These are phyloP conservation scores for Dusona sp. DNA, from an alignment of 2,888 invertebrate genomes.

Conservation along the genomic window DNA sequence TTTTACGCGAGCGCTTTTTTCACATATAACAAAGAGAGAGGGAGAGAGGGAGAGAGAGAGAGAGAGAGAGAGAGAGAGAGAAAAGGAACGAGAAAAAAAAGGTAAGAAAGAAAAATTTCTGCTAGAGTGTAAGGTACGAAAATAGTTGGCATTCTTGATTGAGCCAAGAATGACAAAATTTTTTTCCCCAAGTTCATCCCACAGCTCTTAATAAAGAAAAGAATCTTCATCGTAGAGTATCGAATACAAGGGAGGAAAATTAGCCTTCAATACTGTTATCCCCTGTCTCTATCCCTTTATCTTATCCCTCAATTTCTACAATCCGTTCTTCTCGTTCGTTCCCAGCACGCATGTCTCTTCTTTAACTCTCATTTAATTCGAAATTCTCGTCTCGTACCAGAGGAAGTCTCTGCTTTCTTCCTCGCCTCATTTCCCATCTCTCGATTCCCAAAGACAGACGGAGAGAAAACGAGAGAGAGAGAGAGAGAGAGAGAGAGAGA, in stretches of 20 bases:
- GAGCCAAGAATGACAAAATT: slow-evolving; percentile 15
- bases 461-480: background rate
- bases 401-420: slow-evolving; percentile 32
- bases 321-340: slow-evolving; percentile 17
- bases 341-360: slow-evolving; percentile 20
- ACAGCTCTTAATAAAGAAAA: slow-evolving; percentile 3
- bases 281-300: slow-evolving; percentile 27
- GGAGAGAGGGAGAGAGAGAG: slow-evolving; percentile 18
- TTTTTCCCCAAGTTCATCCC: background rate
- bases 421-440: slow-evolving; percentile 42
- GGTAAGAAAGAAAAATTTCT: slow-evolving; percentile 54
- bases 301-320: slow-evolving; percentile 20
- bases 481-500: background rate
- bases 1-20: slow-evolving; percentile 69
- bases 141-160: slow-evolving; percentile 25
- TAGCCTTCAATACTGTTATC: slow-evolving; percentile 23
- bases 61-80: slow-evolving; percentile 32
- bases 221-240: background rate
- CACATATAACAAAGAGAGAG: background rate
- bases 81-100: slow-evolving; percentile 45
- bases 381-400: slow-evolving; percentile 65
- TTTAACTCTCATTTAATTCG: slow-evolving; percentile 50
- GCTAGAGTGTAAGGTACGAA: slow-evolving; percentile 58
- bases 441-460: background rate
- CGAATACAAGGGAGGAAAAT: slow-evolving; percentile 20